Conservation (phyloP, 2,113 vertebrate genomes). For the Axis porcinus region DNA sequence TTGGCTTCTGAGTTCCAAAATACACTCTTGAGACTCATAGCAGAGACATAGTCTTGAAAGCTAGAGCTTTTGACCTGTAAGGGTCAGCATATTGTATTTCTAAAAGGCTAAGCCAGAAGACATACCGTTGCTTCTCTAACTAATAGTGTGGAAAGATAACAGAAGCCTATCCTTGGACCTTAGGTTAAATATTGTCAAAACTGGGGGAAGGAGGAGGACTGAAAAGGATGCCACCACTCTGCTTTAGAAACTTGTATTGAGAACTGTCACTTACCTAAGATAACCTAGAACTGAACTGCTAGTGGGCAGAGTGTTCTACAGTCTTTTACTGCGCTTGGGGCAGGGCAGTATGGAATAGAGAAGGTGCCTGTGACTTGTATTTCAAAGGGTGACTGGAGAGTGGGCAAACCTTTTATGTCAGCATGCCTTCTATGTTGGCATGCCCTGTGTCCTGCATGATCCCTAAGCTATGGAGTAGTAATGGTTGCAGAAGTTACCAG, state of each 20-base stretch:
- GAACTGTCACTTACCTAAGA: not conserved
- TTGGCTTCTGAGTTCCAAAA: conserved; percentile 32
- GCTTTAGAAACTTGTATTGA: not conserved
- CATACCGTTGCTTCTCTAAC: not conserved
- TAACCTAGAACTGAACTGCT: not conserved
- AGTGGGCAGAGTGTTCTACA: not conserved
- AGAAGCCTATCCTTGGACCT: not conserved
- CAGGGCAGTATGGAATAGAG: not conserved
- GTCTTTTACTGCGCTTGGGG: not conserved
- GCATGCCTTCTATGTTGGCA: not conserved
- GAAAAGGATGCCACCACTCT: not conserved
- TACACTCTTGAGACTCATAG: conserved; percentile 27
- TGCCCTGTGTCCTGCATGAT: not conserved
- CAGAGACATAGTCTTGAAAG: conserved; percentile 25
- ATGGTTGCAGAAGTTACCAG: not conserved
- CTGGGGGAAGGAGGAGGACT: not conserved
- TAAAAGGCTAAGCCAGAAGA: not conserved
- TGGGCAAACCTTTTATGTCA: not conserved
- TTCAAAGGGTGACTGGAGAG: not conserved
- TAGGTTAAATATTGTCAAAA: not conserved
- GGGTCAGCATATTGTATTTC: not conserved
- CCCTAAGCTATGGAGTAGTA: not conserved
- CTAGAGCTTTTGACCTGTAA: not conserved
- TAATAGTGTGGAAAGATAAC: not conserved
- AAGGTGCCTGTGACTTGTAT: not conserved